Conservation (phyloP, 1,140 invertebrate species). For the Trachymyrmex cornetzi region DNA sequence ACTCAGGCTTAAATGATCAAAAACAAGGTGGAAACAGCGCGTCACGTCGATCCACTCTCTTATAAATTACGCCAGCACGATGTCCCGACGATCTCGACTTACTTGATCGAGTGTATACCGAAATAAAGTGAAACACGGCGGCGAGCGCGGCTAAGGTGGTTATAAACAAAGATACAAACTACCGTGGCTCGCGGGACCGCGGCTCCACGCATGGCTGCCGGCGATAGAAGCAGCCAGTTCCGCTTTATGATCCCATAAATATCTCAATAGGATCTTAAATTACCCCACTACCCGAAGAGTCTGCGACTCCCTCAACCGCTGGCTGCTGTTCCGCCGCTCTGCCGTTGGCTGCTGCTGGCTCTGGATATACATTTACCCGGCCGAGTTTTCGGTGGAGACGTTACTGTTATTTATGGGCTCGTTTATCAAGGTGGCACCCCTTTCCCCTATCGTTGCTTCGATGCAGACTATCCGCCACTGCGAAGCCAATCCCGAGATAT, state of each 20-base stretch:
- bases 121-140: constrained; percentile 69
- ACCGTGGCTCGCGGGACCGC: constrained; percentile 68
- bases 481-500: constrained; percentile 85
- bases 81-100: constrained; percentile 37
- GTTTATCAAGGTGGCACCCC: constrained; percentile 85
- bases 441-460: constrained; percentile 78
- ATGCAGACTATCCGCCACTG: constrained; percentile 83
- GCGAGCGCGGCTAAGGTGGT: constrained; percentile 61
- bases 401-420: constrained; percentile 86
- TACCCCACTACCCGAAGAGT: constrained; percentile 71
- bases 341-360: constrained; percentile 66
- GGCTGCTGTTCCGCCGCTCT: constrained; percentile 64
- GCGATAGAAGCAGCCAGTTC: constrained; percentile 78
- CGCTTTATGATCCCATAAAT: constrained; percentile 84
- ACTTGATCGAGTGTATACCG: constrained; percentile 63
- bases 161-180: constrained; percentile 78
- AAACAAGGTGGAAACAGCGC: constrained; percentile 41
- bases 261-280: constrained; percentile 84
- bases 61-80: constrained; percentile 60
- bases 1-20: not conserved
- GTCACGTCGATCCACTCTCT: constrained; percentile 29
- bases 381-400: constrained; percentile 85
- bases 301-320: constrained; percentile 70
- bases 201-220: constrained; percentile 72
- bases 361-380: constrained; percentile 81